These are phyloP conservation scores for Eptatretus burgeri DNA, from an alignment of 2,113 vertebrate genomes.

Conservation along the genomic window DNA sequence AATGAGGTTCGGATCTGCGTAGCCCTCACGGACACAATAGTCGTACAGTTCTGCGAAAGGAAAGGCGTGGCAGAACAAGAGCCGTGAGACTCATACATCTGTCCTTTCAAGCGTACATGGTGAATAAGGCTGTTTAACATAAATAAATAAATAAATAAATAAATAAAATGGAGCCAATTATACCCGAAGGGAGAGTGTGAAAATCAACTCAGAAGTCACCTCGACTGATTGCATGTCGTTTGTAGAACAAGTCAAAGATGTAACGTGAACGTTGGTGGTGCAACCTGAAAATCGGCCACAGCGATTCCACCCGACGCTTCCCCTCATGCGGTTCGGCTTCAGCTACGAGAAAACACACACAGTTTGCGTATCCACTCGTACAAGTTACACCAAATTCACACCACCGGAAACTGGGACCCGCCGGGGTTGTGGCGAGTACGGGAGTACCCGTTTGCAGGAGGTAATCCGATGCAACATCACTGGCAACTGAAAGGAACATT, in stretches of 20 bases:
- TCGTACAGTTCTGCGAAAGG: slow-evolving; percentile 54
- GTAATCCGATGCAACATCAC: no score
- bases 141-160: no score
- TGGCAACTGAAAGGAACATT: no score
- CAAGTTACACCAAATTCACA: no score
- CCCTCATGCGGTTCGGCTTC: slow-evolving; percentile 86
- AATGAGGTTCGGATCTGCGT: slow-evolving; percentile 84
- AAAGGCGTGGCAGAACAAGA: neutral
- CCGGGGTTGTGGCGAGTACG: no score
- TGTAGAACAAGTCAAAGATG: slow-evolving; percentile 87
- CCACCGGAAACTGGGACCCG: no score
- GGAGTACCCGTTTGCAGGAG: no score
- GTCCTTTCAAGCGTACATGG: no score
- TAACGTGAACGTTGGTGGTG: slow-evolving; percentile 87
- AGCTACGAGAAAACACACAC: slow-evolving; percentile 18
- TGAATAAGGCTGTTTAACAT: no score
- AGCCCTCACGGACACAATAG: slow-evolving; percentile 84
- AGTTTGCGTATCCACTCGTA: no score
- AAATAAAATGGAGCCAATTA: no score
- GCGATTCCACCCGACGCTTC: slow-evolving; percentile 73
- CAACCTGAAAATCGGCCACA: slow-evolving; percentile 92
- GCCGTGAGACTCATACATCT: neutral
- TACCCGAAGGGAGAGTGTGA: no score
- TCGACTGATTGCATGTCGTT: slow-evolving; percentile 91
- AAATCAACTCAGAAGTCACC: slow-evolving; percentile 18